Base-by-base conservation (phyloP, 64 coral and sea anemone genomes). In the Stichodactyla helianthus region DNA sequence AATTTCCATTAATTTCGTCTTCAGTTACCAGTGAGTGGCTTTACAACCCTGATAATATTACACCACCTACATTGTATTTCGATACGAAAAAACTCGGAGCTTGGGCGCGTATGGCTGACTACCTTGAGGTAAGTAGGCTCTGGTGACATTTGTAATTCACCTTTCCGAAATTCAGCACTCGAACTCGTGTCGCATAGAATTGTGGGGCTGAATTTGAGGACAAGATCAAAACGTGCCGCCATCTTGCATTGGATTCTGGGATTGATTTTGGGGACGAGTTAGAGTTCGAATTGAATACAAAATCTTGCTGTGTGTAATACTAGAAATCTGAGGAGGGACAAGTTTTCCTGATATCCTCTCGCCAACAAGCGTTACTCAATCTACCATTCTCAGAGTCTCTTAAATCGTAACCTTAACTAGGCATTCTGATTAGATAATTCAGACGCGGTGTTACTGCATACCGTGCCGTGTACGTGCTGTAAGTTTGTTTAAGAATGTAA, bases 1-100 rank as follows among this genome's bases (percentile, higher is more conserved):
- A 8, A n/a, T n/a, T 22, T n/a, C 1, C 57, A n/a, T 80, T 78
- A 35, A 13, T 53, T 74, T 26, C 0, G 18, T 82, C 54, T 79
- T 83, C 78, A 98, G 95, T 86, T 79, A 92, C 91, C 31, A 86
- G 86, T 79, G 92, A 91, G 17, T 98, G 95, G 95, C 82, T 98
- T 51, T 91, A 84, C 65, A 83, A 92, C 19, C 89, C 92, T 6
- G 85, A 98, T 28, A 83, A 77, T 26, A 54, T 93, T 27, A 28
- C 83, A 2, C 95, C 95, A 19, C 87, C 95, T 7, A 80, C 82
- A 51, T 58, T 98, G 26, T 98, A 98, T 89, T 98, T 98, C 18
- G 93, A 94, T 52, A 23, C 81, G 7, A 77, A 85, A 52, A 92
- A 92, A 60, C 84, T 98, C 44, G 62, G 82, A 15, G 84, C 92